These are phyloP conservation scores for Menidia beryllina DNA, from an alignment of 2,113 vertebrate species.

Conservation along the genomic window DNA sequence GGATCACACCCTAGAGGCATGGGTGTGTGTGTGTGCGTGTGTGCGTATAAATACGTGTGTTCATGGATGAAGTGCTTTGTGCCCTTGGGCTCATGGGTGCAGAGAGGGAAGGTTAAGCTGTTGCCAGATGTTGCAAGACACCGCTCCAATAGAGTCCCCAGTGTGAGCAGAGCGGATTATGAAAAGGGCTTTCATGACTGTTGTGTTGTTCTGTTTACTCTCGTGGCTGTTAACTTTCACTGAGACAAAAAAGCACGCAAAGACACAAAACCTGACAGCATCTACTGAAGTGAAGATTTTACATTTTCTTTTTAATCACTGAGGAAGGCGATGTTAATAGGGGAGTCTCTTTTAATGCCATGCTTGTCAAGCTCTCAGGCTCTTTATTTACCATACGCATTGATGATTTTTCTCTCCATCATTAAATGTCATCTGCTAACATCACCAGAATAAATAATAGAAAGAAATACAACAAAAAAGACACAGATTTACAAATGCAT, in stretches of 20 bases:
- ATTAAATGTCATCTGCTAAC: no score
- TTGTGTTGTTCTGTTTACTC: constrained; percentile 43
- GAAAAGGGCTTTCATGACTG: constrained; percentile 59
- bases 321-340: not conserved
- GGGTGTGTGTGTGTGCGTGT: constrained; percentile 30
- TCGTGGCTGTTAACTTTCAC: constrained; percentile 52
- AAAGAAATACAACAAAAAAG: not conserved
- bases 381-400: not conserved
- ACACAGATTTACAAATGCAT: not conserved
- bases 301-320: accelerated
- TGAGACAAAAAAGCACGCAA: constrained; percentile 31
- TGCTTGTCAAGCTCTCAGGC: not conserved
- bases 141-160: constrained; percentile 60
- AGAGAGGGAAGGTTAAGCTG: constrained; percentile 70
- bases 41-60: constrained; percentile 11
- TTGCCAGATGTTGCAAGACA: constrained; percentile 75
- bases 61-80: constrained; percentile 29
- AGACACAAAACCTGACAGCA: constrained; percentile 13
- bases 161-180: constrained; percentile 63
- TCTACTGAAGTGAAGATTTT: not conserved
- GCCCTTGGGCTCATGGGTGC: constrained; percentile 59
- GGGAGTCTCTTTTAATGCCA: not conserved
- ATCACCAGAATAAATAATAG: not conserved
- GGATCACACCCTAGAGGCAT: constrained; percentile 58
- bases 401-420: not conserved